A percentile compares a stretch with the other conserved stretches of the same genome.
These are phyloP conservation scores for Homarus gammarus DNA, from an alignment of 2,888 invertebrate genomes.

Conservation along the genomic window DNA sequence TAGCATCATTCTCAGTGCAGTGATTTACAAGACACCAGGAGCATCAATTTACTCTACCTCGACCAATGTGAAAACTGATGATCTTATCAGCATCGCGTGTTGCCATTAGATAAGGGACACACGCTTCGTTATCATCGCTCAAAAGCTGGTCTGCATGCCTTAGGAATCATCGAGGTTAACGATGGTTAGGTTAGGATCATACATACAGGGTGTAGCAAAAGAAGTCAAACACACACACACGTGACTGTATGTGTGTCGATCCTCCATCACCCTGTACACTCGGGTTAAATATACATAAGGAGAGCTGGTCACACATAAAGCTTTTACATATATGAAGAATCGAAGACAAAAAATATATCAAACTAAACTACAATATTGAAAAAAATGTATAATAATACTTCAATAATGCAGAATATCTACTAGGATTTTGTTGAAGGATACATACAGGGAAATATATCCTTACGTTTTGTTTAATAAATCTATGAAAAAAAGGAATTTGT, in stretches of 20 bases:
- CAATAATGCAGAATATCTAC: constrained; percentile 35
- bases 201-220: too few relatives aligned
- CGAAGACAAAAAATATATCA: neutral
- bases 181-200: constrained; percentile 54
- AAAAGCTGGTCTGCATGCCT: constrained; percentile 78
- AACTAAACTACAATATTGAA: constrained; percentile 33
- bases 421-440: too few relatives aligned
- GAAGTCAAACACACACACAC: too few relatives aligned
- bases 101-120: constrained; percentile 79
- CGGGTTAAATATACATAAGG: constrained; percentile 53
- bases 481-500: too few relatives aligned
- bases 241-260: too few relatives aligned
- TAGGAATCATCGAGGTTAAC: constrained; percentile 63
- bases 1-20: constrained; percentile 61
- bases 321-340: constrained; percentile 25
- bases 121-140: constrained; percentile 78
- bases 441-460: too few relatives aligned
- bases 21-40: constrained; percentile 48
- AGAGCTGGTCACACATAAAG: constrained; percentile 59
- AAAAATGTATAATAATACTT: constrained; percentile 13
- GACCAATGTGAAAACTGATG: constrained; percentile 73
- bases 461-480: too few relatives aligned
- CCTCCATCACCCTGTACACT: too few relatives aligned
- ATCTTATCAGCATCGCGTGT: constrained; percentile 78
- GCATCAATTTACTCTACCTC: constrained; percentile 68